A percentile compares a stretch with the other conserved stretches of the same genome.
Conservation (phyloP, 2,888 invertebrate species). For the Pandemis heparana region DNA sequence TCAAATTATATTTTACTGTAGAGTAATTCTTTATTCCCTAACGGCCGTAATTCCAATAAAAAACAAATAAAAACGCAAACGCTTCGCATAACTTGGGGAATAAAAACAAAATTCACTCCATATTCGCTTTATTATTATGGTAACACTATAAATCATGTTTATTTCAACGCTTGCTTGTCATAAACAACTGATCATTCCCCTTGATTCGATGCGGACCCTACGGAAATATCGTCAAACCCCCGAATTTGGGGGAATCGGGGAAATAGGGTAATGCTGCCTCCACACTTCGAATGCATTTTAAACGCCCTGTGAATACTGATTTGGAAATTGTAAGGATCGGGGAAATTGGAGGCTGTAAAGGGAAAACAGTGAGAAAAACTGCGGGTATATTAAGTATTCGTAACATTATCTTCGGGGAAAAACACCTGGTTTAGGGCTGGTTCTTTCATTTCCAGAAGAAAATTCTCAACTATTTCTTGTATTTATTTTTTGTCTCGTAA, state of each 20-base stretch:
- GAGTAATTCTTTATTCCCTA: not conserved
- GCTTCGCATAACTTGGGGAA: constrained; percentile 7
- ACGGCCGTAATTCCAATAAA: constrained; percentile 4
- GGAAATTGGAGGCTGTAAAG: not conserved
- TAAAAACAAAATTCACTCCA: constrained; percentile 37
- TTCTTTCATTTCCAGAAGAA: not conserved
- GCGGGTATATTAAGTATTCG: not conserved
- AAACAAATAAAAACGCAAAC: constrained; percentile 21
- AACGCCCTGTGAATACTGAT: constrained; percentile 38
- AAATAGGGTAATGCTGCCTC: constrained; percentile 30
- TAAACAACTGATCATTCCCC: constrained; percentile 41
- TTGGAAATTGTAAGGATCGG: constrained; percentile 20
- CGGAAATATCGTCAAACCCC: constrained; percentile 33
- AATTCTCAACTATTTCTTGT: not conserved
- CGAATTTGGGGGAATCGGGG: constrained; percentile 34
- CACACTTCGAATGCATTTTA: constrained; percentile 38
- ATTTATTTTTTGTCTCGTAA: too few species aligned
- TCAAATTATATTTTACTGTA: not conserved
- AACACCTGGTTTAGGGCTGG: not conserved
- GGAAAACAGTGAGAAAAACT: not conserved
- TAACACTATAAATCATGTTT: constrained; percentile 41
- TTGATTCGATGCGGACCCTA: constrained; percentile 34
- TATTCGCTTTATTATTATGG: constrained; percentile 39
- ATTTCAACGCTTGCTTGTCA: constrained; percentile 40
- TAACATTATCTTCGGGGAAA: not conserved